Conservation (phyloP, 2,888 invertebrate genomes). For the Arrhopalites spinosus region DNA sequence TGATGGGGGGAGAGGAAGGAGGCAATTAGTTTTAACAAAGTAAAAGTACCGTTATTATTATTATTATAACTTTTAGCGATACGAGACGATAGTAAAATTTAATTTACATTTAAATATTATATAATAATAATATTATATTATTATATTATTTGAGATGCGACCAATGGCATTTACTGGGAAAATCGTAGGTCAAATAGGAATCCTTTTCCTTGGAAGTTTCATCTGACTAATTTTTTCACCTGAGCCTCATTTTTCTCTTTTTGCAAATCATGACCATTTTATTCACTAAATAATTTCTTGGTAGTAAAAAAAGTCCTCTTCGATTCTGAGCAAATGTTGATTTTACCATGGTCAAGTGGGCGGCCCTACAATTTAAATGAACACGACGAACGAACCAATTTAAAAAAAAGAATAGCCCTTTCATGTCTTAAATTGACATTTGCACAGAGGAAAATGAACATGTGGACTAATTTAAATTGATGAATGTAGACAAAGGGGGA, state of each 20-base stretch:
- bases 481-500: too few relatives aligned
- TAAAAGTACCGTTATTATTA: neutral
- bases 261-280: too few relatives aligned
- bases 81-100: neutral
- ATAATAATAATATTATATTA: neutral
- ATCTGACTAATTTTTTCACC: too few relatives aligned
- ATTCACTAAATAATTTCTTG: too few relatives aligned
- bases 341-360: neutral
- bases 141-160: neutral
- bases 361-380: neutral
- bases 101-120: neutral
- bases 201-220: neutral
- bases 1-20: neutral
- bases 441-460: neutral
- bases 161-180: neutral
- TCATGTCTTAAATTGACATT: neutral
- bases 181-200: neutral
- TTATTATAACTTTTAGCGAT: neutral
- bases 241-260: too few relatives aligned
- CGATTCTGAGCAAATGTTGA: neutral
- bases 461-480: neutral
- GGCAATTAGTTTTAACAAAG: neutral
- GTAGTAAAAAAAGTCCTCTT: neutral
- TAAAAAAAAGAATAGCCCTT: neutral
- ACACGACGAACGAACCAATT: neutral